phyloP scores from a whole-genome alignment of 1,140 invertebrate species.

The Artemia franciscana region DNA sequence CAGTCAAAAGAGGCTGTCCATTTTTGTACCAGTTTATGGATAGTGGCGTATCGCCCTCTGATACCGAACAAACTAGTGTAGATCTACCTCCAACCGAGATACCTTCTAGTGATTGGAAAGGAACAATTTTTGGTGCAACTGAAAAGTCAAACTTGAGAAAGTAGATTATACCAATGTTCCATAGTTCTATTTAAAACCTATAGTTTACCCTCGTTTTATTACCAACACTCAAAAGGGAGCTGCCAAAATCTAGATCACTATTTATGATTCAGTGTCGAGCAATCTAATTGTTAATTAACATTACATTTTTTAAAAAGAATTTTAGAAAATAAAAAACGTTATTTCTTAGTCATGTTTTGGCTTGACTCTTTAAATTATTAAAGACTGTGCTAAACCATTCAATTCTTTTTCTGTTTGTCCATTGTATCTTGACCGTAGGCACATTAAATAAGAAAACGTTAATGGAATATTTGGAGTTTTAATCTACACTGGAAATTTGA shows the following conservation, averaged over 20 bases:
- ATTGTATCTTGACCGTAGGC: no score
- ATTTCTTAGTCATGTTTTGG: no score
- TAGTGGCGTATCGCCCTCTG: conserved; percentile 44
- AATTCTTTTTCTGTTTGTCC: no score
- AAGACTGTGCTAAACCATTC: no score
- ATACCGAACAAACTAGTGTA: conserved; percentile 33
- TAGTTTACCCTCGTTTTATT: background rate
- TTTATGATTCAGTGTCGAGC: no score
- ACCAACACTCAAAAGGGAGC: background rate
- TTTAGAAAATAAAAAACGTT: no score
- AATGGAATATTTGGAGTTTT: no score
- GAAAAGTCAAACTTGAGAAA: conserved; percentile 7
- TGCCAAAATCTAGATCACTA: background rate
- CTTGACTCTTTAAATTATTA: no score
- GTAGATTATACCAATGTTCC: background rate
- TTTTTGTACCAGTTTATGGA: conserved; percentile 32
- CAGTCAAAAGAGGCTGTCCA: conserved; percentile 13
- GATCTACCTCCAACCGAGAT: conserved; percentile 19
- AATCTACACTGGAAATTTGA: no score
- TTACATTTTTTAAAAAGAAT: no score
- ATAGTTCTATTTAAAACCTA: background rate
- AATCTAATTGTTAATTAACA: no score
- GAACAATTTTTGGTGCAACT: conserved; percentile 25
- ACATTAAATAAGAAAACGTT: no score
- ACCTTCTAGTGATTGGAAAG: conserved; percentile 21